phyloP scores from a whole-genome alignment of 2,113 vertebrate species.

The Orcinus orca region DNA sequence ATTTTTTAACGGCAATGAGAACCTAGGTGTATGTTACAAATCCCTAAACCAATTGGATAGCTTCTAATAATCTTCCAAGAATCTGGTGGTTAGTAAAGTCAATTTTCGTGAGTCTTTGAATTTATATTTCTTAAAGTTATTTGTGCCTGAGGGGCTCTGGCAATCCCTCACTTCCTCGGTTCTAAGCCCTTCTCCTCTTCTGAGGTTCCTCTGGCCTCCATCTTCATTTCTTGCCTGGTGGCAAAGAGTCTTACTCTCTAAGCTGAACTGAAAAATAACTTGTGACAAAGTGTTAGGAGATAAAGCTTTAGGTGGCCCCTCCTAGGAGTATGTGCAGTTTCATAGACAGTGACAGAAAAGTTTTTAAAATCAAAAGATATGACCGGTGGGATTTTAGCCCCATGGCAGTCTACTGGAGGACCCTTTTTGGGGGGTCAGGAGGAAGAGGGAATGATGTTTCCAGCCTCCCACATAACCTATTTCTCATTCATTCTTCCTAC shows the following conservation, averaged over 20 bases:
- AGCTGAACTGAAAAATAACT: neutral
- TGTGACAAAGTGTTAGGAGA: neutral
- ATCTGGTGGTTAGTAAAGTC: neutral
- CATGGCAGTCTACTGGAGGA: neutral
- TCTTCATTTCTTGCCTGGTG: neutral
- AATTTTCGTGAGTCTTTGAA: neutral
- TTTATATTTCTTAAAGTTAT: neutral
- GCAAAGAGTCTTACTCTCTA: neutral
- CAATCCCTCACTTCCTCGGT: neutral
- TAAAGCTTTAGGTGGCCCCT: neutral
- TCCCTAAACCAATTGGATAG: neutral
- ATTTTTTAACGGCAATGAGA: neutral
- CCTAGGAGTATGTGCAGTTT: neutral
- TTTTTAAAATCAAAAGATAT: neutral
- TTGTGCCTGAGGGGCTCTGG: neutral
- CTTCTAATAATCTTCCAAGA: neutral
- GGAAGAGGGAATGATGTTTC: neutral
- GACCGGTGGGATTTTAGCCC: neutral
- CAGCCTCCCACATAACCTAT: neutral
- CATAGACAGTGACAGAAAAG: neutral
- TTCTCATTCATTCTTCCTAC: neutral
- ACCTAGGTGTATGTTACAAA: neutral
- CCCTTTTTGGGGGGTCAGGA: accelerated
- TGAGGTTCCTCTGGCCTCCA: neutral
- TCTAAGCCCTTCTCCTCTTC: neutral